phyloP scores from a whole-genome alignment of 1,140 invertebrate species.

The Drosophila ercepeae region DNA sequence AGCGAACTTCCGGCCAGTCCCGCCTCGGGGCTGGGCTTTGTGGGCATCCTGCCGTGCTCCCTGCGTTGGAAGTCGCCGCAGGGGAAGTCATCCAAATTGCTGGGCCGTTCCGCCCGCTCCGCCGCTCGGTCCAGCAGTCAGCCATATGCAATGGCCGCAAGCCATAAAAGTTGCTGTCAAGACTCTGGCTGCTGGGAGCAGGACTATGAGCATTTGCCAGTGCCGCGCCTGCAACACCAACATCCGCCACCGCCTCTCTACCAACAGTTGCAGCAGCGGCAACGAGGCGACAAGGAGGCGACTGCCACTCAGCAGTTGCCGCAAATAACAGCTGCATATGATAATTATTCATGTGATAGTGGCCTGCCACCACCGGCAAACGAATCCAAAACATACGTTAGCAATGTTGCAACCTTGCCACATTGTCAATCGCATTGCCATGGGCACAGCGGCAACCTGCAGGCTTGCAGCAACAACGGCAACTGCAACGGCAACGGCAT shows the following conservation, averaged over 20 bases:
- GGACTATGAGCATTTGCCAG: conserved; percentile 63
- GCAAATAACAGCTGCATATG: conserved; percentile 29
- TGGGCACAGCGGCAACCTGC: conserved; percentile 7
- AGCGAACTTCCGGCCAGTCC: conserved; percentile 41
- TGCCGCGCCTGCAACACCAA: conserved; percentile 53
- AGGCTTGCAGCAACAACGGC: conserved; percentile 1
- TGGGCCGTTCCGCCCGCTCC: conserved; percentile 21
- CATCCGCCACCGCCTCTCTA: conserved; percentile 43
- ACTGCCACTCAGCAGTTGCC: conserved; percentile 60
- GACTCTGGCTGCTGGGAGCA: conserved; percentile 50
- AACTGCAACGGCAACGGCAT: neutral
- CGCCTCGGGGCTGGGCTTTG: conserved; percentile 55
- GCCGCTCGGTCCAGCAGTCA: conserved; percentile 20
- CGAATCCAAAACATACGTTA: conserved; percentile 25
- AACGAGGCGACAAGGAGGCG: conserved; percentile 43
- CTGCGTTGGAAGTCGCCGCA: conserved; percentile 54
- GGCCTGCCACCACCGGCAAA: conserved; percentile 30
- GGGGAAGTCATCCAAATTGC: conserved; percentile 62
- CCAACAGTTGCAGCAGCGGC: conserved; percentile 15
- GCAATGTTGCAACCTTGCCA: conserved; percentile 12
- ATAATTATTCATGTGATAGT: conserved; percentile 9
- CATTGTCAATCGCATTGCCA: conserved; percentile 36
- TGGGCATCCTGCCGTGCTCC: conserved; percentile 66
- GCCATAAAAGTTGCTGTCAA: conserved; percentile 31
- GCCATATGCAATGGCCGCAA: conserved; percentile 48